These are phyloP conservation scores for Okapia johnstoni DNA, from an alignment of 2,113 vertebrate species.

Conservation along the genomic window DNA sequence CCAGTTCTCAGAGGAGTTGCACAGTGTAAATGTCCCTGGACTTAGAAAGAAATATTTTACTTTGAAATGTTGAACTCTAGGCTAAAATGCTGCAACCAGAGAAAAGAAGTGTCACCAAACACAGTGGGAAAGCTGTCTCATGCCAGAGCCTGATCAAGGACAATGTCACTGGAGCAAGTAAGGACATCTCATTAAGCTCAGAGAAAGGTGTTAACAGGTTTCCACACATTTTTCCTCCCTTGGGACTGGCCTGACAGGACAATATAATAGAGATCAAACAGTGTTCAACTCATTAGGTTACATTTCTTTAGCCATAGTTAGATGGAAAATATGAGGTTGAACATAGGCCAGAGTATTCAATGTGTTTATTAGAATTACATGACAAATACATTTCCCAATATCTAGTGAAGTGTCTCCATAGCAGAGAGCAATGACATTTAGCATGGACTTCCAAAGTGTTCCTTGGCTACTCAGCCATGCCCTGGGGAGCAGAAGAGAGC, in stretches of 20 bases:
- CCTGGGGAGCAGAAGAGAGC: neutral
- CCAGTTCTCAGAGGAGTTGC: neutral
- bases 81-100: neutral
- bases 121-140: neutral
- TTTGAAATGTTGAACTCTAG: neutral
- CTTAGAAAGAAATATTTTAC: neutral
- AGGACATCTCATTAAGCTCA: neutral
- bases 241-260: neutral
- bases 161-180: no score
- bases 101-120: neutral
- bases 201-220: neutral
- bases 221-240: neutral
- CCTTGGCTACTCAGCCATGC: neutral
- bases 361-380: neutral
- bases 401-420: neutral
- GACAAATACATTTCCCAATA: neutral
- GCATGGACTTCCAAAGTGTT: neutral
- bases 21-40: neutral
- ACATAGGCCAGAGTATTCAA: neutral
- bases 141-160: neutral
- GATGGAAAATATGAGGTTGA: neutral
- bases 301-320: neutral
- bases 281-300: neutral
- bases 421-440: neutral
- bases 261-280: neutral